Conservation (phyloP, 2,888 invertebrate genomes). For the Drosophila algonquin region DNA sequence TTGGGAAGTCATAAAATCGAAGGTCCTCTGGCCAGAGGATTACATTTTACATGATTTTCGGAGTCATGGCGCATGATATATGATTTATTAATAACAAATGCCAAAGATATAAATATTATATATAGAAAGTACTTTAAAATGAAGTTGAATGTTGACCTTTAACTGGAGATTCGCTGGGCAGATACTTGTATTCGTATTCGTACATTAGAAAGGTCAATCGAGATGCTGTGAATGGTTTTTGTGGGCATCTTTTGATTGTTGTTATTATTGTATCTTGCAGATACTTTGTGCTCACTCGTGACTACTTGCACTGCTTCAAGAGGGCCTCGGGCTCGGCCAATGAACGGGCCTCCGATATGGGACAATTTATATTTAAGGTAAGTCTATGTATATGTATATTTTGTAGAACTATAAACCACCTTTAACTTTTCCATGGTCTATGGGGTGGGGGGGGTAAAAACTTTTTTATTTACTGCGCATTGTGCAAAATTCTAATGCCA, state of each 20-base stretch:
- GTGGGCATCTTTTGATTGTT: not conserved
- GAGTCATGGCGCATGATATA: slow-evolving; percentile 61
- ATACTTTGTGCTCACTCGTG: slow-evolving; percentile 87
- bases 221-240: slow-evolving; percentile 16
- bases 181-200: not conserved
- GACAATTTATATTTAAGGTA: slow-evolving; percentile 88
- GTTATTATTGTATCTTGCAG: slow-evolving; percentile 66
- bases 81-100: slow-evolving; percentile 69
- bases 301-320: slow-evolving; percentile 88
- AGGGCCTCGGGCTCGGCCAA: slow-evolving; percentile 86
- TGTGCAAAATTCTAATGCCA: slow-evolving; percentile 63
- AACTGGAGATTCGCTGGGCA: slow-evolving; percentile 22
- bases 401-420: not conserved
- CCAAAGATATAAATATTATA: slow-evolving; percentile 12
- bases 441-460: slow-evolving; percentile 1
- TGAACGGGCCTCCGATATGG: slow-evolving; percentile 87
- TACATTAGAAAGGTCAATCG: slow-evolving; percentile 41
- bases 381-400: slow-evolving; percentile 46
- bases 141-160: slow-evolving; percentile 59
- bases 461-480: slow-evolving; percentile 58
- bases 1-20: slow-evolving; percentile 55
- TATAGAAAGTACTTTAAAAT: slow-evolving; percentile 30
- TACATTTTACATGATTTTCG: slow-evolving; percentile 17
- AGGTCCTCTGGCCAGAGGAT: slow-evolving; percentile 9
- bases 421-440: not conserved